Conservation (phyloP, 2,113 vertebrate species). For the Carlito syrichta region DNA sequence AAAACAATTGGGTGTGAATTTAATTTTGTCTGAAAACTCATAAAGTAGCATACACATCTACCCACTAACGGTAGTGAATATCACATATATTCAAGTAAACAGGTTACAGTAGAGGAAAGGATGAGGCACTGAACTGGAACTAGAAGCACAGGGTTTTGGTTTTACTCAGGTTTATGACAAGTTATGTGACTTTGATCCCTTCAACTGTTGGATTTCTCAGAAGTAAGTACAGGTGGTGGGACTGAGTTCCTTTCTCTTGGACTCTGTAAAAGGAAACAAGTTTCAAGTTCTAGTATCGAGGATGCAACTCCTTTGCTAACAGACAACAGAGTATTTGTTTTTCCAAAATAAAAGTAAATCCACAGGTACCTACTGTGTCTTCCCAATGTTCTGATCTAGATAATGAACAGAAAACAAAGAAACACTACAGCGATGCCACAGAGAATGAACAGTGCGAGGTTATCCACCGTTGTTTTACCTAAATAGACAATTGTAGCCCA, state of each 20-base stretch:
- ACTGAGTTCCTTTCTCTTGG: background rate
- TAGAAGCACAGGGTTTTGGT: background rate
- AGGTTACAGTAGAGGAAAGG: background rate
- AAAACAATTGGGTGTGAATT: background rate
- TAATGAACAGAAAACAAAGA: background rate
- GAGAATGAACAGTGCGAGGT: background rate
- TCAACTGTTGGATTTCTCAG: background rate
- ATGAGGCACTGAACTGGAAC: background rate
- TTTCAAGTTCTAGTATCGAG: background rate
- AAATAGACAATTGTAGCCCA: background rate
- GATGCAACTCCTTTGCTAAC: background rate
- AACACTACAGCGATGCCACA: background rate
- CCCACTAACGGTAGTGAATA: background rate
- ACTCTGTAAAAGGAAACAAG: background rate
- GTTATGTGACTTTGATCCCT: background rate
- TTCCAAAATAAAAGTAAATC: background rate
- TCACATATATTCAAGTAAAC: background rate
- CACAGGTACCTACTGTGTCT: background rate
- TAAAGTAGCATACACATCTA: background rate
- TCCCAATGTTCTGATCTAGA: background rate
- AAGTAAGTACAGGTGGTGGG: background rate
- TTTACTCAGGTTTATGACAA: slow-evolving; percentile 5
- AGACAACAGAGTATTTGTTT: background rate
- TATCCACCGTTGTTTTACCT: background rate
- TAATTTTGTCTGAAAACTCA: background rate